Evolutionary conservation across 2,888 invertebrate species (phyloP).

Genomic region (Agapetus fuscipes): DNA sequence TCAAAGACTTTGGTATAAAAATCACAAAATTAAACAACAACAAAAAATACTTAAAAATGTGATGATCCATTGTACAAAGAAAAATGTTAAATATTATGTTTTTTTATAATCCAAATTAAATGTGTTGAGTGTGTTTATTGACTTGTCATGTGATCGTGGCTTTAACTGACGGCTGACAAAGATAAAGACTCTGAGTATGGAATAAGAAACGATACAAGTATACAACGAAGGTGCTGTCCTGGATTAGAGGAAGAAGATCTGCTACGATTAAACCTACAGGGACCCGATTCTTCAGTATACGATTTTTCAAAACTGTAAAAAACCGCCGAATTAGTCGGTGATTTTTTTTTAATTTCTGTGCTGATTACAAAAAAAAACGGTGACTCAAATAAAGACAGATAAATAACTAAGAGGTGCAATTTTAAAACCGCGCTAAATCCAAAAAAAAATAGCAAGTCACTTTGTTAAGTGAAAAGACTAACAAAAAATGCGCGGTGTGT

Average conservation of each 20-base stretch:
- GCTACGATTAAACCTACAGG: not conserved
- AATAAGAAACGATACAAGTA: no score
- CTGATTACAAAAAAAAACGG: no score
- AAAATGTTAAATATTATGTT: constrained; percentile 19
- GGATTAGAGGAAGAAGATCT: constrained; percentile 3
- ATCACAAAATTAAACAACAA: not conserved
- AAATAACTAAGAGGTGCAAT: constrained; percentile 18
- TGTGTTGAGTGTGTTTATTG: constrained; percentile 21
- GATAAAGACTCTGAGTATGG: no score
- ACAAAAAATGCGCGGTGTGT: constrained; percentile 6
- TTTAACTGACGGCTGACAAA: constrained; percentile 18
- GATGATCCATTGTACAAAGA: constrained; percentile 19
- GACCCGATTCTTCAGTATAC: constrained; percentile 11
- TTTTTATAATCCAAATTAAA: no score
- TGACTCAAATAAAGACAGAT: constrained; percentile 2
- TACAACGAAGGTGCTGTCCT: constrained; percentile 17
- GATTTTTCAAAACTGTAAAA: constrained; percentile 3
- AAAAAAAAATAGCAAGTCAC: no score
- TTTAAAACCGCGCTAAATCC: constrained; percentile 9
- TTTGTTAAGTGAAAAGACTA: no score
- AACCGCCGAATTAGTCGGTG: not conserved
- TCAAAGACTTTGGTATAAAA: not conserved
- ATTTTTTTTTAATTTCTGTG: no score
- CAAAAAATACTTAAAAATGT: constrained; percentile 10
- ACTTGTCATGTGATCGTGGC: constrained; percentile 22